Evolutionary conservation across 2,113 vertebrate species (phyloP).

Genomic region (Hydropotes inermis): DNA sequence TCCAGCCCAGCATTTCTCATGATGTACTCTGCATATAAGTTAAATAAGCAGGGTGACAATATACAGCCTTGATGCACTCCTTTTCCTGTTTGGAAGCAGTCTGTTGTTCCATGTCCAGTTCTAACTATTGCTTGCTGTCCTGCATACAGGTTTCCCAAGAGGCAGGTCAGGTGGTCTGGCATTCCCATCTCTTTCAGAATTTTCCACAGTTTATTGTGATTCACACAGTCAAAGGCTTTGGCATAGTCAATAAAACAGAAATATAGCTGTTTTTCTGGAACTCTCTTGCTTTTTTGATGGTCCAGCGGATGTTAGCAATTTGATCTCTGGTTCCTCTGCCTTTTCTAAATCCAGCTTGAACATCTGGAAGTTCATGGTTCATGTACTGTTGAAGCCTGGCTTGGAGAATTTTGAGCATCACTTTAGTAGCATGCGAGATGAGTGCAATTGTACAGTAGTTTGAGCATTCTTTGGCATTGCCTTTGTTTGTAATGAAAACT

Average conservation of each 20-base stretch:
- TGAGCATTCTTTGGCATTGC: neutral
- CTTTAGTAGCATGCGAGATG: neutral
- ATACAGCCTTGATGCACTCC: neutral
- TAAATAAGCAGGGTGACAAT: neutral
- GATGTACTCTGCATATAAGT: neutral
- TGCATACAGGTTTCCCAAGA: neutral
- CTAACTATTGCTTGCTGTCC: neutral
- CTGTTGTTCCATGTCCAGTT: neutral
- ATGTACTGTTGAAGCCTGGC: neutral
- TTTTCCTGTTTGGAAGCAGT: no score
- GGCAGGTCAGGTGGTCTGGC: neutral
- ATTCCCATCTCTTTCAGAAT: neutral
- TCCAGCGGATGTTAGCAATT: neutral
- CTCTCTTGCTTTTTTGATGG: neutral
- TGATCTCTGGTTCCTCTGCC: neutral
- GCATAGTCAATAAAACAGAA: neutral
- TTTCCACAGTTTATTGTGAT: neutral
- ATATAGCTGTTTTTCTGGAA: neutral
- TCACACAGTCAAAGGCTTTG: neutral
- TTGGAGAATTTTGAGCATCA: neutral
- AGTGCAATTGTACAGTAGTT: rapidly evolving
- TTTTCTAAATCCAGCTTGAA: neutral
- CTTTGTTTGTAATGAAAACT: neutral
- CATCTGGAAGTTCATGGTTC: neutral
- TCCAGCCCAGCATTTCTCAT: neutral